These are phyloP conservation scores for Beris chalybata DNA, from an alignment of 2,888 invertebrate species.

Conservation along the genomic window DNA sequence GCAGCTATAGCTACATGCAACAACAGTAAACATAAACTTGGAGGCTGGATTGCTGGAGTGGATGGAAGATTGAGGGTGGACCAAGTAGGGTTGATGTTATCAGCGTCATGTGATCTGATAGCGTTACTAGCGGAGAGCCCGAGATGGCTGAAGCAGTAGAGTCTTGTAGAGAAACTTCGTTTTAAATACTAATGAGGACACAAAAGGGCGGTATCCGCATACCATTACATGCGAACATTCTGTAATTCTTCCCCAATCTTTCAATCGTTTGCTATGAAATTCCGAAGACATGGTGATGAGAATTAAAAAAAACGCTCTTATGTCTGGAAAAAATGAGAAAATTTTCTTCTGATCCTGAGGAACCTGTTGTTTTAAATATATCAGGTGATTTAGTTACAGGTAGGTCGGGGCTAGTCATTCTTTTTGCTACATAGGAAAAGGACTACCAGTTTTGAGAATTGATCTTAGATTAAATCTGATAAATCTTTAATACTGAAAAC, in stretches of 20 bases:
- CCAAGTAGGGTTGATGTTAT: constrained; percentile 15
- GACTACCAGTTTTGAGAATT: no score
- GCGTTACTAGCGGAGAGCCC: constrained; percentile 4
- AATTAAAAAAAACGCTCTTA: constrained; percentile 14
- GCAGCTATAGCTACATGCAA: constrained; percentile 15
- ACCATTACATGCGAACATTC: constrained; percentile 8
- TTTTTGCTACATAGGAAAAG: no score
- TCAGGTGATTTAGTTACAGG: constrained; percentile 10
- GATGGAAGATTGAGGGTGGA: neutral
- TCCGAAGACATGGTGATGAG: neutral
- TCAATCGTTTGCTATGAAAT: neutral
- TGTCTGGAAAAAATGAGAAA: neutral
- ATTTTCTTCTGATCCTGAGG: neutral
- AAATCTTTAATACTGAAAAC: no score
- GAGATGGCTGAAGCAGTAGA: neutral
- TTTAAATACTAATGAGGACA: constrained; percentile 39
- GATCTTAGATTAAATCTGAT: no score
- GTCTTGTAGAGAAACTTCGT: constrained; percentile 25
- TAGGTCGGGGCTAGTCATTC: no score
- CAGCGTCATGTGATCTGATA: constrained; percentile 34
- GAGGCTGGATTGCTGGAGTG: neutral
- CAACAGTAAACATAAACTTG: neutral
- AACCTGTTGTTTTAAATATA: constrained; percentile 19
- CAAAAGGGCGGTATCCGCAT: constrained; percentile 17
- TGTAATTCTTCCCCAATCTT: constrained; percentile 1